Evolutionary conservation across 2,113 vertebrate species (phyloP).

Genomic region (Colistium nudipinnis): DNA sequence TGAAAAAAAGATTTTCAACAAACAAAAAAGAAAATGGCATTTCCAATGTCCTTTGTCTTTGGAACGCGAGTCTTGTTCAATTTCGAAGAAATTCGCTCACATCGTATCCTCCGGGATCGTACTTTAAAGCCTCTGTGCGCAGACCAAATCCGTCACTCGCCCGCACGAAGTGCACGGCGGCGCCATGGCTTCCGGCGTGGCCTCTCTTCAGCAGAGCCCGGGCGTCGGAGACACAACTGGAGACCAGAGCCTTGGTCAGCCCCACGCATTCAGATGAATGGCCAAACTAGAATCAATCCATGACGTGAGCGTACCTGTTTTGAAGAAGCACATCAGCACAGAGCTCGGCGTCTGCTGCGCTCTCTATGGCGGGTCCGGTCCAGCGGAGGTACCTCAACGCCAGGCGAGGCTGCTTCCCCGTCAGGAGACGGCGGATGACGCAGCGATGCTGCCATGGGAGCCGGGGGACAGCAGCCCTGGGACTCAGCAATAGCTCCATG

Average conservation of each 20-base stretch:
- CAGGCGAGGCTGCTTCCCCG: slow-evolving; percentile 40
- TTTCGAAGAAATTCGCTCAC: slow-evolving; percentile 40
- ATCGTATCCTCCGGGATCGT: slow-evolving; percentile 34
- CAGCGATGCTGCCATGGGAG: slow-evolving; percentile 64
- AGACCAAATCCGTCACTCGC: slow-evolving; percentile 43
- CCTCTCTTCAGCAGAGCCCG: slow-evolving; percentile 58
- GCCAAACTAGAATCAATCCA: not conserved
- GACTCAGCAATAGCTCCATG: slow-evolving; percentile 64
- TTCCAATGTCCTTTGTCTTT: not conserved
- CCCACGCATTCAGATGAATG: not conserved
- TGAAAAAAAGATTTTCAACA: not conserved
- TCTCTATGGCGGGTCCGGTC: slow-evolving; percentile 50
- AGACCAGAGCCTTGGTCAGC: not conserved
- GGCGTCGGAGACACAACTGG: slow-evolving; percentile 54
- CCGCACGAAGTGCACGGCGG: slow-evolving; percentile 37
- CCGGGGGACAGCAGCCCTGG: slow-evolving; percentile 41
- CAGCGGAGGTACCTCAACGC: slow-evolving; percentile 65
- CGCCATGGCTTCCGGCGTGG: slow-evolving; percentile 32
- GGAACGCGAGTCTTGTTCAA: not conserved
- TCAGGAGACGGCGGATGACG: slow-evolving; percentile 60
- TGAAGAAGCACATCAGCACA: slow-evolving; percentile 61
- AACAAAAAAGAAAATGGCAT: not conserved
- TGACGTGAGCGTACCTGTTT: slow-evolving; percentile 50
- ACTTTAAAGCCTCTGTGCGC: slow-evolving; percentile 31
- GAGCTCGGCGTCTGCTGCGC: slow-evolving; percentile 54